Evolutionary conservation across 2,888 invertebrate species (phyloP).

Genomic region (Aleiodes testaceus): DNA sequence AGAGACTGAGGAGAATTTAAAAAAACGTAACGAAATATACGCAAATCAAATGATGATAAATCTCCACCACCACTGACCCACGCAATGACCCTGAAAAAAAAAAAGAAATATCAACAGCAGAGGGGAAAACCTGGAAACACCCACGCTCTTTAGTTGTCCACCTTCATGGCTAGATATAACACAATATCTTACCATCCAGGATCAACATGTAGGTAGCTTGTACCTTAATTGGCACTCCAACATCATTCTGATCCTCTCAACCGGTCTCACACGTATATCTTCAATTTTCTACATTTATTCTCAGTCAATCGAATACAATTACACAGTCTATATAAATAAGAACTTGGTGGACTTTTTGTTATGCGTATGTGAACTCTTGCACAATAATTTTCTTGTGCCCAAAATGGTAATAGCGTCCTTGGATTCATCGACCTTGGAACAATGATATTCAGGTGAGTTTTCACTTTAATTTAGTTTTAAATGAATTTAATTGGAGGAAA

Average conservation of each 20-base stretch:
- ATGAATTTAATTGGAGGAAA: constrained; percentile 37
- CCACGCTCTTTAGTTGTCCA: not conserved
- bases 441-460: constrained; percentile 35
- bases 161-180: not conserved
- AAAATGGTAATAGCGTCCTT: constrained; percentile 41
- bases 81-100: constrained; percentile 4
- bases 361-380: constrained; percentile 34
- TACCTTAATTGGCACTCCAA: constrained; percentile 15
- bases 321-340: not conserved
- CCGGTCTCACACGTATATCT: not conserved
- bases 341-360: constrained; percentile 1
- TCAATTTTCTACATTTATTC: constrained; percentile 6
- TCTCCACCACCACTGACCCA: constrained; percentile 12
- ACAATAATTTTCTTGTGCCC: constrained; percentile 39
- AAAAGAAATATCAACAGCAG: not conserved
- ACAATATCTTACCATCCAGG: not conserved
- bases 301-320: not conserved
- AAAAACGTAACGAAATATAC: constrained; percentile 27
- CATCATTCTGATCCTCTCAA: constrained; percentile 3
- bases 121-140: constrained; percentile 10
- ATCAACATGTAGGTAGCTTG: constrained; percentile 13
- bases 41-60: not conserved
- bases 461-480: constrained; percentile 45
- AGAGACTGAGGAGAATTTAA: not conserved
- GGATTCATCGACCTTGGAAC: constrained; percentile 39